Percentiles rank a stretch among this genome's conserved stretches.
Evolutionary conservation across 2,888 invertebrate genomes (phyloP).

Genomic region (Gortyna flavago): DNA sequence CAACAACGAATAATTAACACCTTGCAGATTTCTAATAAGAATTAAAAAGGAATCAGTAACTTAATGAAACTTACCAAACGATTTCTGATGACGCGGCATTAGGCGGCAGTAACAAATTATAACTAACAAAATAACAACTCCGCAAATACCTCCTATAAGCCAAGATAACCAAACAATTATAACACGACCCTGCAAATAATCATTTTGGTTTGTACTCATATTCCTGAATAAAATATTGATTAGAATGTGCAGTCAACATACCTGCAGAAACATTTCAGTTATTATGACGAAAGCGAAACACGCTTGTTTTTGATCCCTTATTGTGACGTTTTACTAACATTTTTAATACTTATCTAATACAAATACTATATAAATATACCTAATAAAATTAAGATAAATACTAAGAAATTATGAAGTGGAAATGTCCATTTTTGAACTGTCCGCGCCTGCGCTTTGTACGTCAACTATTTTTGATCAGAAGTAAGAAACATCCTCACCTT

Average conservation of each 20-base stretch:
- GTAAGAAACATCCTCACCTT: not conserved
- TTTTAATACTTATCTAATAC: conserved; percentile 74
- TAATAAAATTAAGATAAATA: conserved; percentile 68
- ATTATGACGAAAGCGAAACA: conserved; percentile 80
- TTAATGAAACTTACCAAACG: conserved; percentile 91
- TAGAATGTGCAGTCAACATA: conserved; percentile 68
- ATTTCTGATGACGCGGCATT: conserved; percentile 92
- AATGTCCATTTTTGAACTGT: conserved; percentile 72
- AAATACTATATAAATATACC: conserved; percentile 75
- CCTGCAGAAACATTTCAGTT: conserved; percentile 89
- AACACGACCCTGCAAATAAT: conserved; percentile 86
- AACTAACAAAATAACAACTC: conserved; percentile 91
- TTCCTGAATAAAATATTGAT: conserved; percentile 71
- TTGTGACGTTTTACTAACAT: conserved; percentile 79
- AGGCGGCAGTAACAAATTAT: conserved; percentile 92
- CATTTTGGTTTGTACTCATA: conserved; percentile 50
- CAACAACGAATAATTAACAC: not conserved
- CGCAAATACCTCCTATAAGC: conserved; percentile 91
- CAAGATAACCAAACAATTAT: conserved; percentile 90
- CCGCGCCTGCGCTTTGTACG: conserved; percentile 73
- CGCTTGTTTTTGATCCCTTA: conserved; percentile 80
- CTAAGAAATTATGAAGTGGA: conserved; percentile 65
- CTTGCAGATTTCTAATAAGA: not conserved
- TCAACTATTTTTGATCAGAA: conserved; percentile 46
- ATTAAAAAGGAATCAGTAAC: not conserved